Conservation (phyloP, 2,113 vertebrate species). For the Lagopus leucura region DNA sequence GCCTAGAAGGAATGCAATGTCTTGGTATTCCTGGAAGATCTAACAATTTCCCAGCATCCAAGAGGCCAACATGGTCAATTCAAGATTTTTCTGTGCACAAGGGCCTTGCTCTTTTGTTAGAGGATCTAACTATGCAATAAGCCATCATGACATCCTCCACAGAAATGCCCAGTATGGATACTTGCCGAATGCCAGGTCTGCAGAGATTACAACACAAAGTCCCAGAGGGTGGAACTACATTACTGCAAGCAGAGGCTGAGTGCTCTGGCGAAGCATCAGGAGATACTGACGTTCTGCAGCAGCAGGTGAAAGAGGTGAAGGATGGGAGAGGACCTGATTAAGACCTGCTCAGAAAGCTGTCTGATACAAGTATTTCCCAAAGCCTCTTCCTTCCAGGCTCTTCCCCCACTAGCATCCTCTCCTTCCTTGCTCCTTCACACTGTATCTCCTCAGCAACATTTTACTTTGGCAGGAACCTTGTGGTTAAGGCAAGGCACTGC, state of each 20-base stretch:
- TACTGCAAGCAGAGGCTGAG: background rate
- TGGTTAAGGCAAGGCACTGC: background rate
- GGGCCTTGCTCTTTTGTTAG: background rate
- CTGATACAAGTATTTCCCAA: background rate
- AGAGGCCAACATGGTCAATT: background rate
- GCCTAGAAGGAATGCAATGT: slow-evolving; percentile 46
- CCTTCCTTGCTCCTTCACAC: background rate
- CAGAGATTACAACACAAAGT: background rate
- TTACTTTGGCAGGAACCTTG: background rate
- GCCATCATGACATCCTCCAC: background rate
- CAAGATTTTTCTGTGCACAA: background rate
- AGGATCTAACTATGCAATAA: background rate
- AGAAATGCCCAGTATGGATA: background rate
- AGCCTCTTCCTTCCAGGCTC: background rate
- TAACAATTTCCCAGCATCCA: background rate
- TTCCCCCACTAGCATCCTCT: background rate
- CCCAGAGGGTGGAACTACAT: background rate
- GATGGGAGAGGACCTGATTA: background rate
- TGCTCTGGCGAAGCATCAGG: background rate
- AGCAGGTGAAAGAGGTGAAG: background rate
- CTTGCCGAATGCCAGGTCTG: background rate
- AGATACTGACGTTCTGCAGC: background rate
- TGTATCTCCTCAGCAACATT: background rate
- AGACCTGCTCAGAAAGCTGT: background rate
- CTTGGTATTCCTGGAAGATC: slow-evolving; percentile 54